These are phyloP conservation scores for Orthonevra nobilis DNA, from an alignment of 2,888 invertebrate species.

Conservation along the genomic window DNA sequence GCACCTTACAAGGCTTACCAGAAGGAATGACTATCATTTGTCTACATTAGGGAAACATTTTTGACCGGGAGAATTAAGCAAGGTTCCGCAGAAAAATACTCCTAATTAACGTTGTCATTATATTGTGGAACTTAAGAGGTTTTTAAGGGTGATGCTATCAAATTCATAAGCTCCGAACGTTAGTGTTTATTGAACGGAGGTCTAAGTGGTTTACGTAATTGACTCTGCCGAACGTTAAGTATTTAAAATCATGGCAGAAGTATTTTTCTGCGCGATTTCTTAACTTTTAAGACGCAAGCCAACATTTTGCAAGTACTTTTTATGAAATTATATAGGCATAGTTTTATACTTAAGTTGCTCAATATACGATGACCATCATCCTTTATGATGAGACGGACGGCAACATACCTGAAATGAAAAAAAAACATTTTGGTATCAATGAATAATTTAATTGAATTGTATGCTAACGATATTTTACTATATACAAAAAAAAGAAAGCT, in stretches of 20 bases:
- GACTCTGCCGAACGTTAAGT: conserved; percentile 14
- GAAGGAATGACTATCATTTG: conserved; percentile 39
- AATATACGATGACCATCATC: no score
- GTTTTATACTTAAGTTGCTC: no score
- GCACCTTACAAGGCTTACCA: conserved; percentile 40
- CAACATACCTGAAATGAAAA: conserved; percentile 18
- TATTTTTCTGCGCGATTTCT: no score
- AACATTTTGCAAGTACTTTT: no score
- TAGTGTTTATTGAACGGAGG: conserved; percentile 14
- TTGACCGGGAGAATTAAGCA: background rate
- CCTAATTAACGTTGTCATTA: conserved; percentile 61
- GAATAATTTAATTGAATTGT: no score
- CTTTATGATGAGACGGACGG: no score
- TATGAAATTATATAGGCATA: no score
- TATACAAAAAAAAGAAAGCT: no score
- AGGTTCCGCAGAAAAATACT: conserved; percentile 25
- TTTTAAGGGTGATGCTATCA: background rate
- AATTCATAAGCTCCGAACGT: conserved; percentile 39
- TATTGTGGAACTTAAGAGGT: background rate
- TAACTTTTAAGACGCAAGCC: no score
- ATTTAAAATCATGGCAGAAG: conserved; percentile 9
- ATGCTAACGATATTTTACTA: no score
- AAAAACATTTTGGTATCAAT: no score
- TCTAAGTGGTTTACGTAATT: conserved; percentile 24
- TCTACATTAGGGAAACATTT: conserved; percentile 36